Evolutionary conservation across 2,797 vertebrate genomes (phyloP).

Genomic region (Pyrocephalus nanus): DNA sequence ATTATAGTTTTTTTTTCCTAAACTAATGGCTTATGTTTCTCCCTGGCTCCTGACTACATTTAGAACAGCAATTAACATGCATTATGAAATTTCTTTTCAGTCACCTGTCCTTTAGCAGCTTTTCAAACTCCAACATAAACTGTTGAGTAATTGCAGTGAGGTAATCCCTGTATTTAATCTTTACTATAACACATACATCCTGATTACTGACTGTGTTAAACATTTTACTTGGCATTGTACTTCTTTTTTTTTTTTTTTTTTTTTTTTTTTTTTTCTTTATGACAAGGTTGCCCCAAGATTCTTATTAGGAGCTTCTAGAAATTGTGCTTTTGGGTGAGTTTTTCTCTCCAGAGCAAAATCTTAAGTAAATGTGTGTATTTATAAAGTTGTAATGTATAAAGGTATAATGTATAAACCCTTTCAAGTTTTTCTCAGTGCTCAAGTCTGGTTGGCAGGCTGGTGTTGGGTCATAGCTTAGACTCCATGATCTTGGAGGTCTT

Average conservation of each 20-base stretch:
- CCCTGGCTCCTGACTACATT: background rate
- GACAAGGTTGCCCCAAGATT: background rate
- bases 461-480: background rate
- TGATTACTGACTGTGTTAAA: background rate
- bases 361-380: background rate
- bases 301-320: background rate
- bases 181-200: background rate
- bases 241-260: background rate
- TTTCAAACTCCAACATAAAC: background rate
- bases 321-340: accelerated
- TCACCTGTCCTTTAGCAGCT: background rate
- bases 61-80: background rate
- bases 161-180: background rate
- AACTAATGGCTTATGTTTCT: background rate
- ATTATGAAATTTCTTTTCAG: background rate
- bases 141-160: background rate
- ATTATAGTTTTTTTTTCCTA: background rate
- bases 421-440: background rate
- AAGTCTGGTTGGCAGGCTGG: background rate
- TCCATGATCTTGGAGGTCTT: background rate
- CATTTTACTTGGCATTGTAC: background rate
- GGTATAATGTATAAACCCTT: background rate
- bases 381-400: background rate
- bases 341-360: background rate
- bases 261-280: background rate